Percentiles rank a stretch among this genome's conserved stretches.
Conservation (phyloP, 2,797 vertebrate genomes). For the Poecilia gillii region DNA sequence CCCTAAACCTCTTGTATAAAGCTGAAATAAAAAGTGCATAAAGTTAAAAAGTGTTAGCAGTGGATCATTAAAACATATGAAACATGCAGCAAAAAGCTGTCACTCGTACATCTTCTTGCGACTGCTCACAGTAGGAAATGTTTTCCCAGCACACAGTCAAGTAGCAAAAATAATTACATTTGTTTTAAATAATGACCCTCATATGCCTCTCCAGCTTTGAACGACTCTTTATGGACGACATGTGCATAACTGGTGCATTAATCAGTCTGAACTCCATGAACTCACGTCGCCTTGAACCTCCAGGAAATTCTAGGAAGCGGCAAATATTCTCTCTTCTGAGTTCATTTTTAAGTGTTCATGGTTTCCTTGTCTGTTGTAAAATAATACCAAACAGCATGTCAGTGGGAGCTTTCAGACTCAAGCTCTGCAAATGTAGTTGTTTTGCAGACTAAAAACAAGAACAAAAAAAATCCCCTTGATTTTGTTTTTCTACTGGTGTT, state of each 20-base stretch:
- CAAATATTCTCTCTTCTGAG: background rate
- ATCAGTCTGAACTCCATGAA: background rate
- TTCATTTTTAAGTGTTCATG: background rate
- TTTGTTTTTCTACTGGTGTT: background rate
- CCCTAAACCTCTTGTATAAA: background rate
- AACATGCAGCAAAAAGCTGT: background rate
- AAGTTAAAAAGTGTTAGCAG: background rate
- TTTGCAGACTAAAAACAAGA: background rate
- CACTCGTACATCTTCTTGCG: background rate
- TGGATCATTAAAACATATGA: background rate
- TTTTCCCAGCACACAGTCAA: background rate
- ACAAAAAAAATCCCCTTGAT: background rate
- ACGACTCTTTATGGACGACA: background rate
- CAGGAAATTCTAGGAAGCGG: background rate
- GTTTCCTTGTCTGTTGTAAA: background rate
- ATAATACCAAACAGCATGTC: background rate
- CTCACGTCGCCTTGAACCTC: background rate
- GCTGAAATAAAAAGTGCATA: background rate
- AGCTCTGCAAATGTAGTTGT: too few relatives aligned
- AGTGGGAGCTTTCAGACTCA: background rate
- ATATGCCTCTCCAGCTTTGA: background rate
- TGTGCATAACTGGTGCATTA: background rate
- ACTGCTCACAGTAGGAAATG: background rate
- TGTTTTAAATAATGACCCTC: background rate
- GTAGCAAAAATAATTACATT: background rate